Base-by-base conservation (phyloP, 1,140 invertebrate species). In the Drosophila funebris region DNA sequence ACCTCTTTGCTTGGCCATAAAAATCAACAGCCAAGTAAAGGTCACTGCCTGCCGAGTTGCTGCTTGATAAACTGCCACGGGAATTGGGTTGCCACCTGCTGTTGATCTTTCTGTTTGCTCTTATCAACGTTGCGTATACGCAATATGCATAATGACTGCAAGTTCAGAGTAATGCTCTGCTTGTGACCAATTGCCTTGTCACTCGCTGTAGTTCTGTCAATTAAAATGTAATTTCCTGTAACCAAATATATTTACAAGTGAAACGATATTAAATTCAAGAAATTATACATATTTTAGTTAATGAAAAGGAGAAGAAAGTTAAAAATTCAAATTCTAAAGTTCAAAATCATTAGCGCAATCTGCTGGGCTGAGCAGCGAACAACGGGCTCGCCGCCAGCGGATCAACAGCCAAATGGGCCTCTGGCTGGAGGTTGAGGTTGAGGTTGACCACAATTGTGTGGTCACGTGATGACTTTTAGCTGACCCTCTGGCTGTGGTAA, bases 401-500 rank as follows among this genome's bases (percentile, higher is more conserved):
- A 24, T 71, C 36, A 41, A 39, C 48, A 44, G 24, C n/a, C 37
- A 52, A 61, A 33, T 74, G 72, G 46, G 58, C 62, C 48, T 73
- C 62, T 43, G 62, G 39, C 61, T 58, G 16, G 20, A 48, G 20
- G 20, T 14, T 24, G 69, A 73, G 54, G 18, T 18, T 18, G 7
- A 22, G 44, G 11, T 14, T 52, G 44, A 73, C 75, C 82, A 76
- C 62, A 72, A 88, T 88, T 82, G 67, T 87, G 71, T 70, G 82
- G 83, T 88, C 78, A 88, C 83, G 62, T 75, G 74, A 72, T 85
- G 78, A 78, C 70, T 61, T 87, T 84, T 81, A 24, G 69, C 64
- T 74, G 63, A n/a, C n/a, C 18, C 4, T 14, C 24, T 22, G n/a
- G n/a, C n/a, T n/a, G 22, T 24, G 46, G 33, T 22, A 16, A 20